Base-by-base conservation (phyloP, 1,140 invertebrate species). In the Drosophila kepulauana region DNA sequence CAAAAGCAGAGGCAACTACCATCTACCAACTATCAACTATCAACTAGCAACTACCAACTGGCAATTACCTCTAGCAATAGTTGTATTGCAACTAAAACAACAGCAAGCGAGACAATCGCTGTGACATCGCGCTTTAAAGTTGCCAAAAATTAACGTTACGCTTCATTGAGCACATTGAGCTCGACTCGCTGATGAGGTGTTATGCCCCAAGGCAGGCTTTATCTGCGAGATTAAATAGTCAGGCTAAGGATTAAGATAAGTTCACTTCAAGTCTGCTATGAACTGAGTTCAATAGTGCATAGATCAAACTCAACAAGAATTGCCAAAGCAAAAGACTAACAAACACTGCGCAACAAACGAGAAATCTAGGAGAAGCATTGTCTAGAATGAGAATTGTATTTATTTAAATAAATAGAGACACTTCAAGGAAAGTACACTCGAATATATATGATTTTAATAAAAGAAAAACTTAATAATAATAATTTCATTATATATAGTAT, bases 71-170 rank as follows among this genome's bases (percentile, higher is more conserved):
- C 54, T 45, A 38, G 62, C 51, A 56, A 65, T 38, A 64, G 33
- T 30, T 52, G 35, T 51, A 35, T 25, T 25, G 20, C 64, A 45
- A 46, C 49, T 48, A 56, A 74, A 86, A 79, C 62, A 76, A 30
- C 56, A 61, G 48, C 57, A 75, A 57, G 74, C 20, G 45, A 33
- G 15, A 61, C 58, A 70, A 70, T 70, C 45, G 20, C 38, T 45
- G 35, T 35, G 49, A 33, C 61, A 64, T 56, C 38, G 20, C 13
- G 7, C 33, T 33, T 15, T 25, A 49, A 58, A 67, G 16, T 45
- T 61, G 54, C 46, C 54, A 33, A 72, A 70, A 48, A 13, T 35
- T 30, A 10, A 6, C 54, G 51, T 25, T 25, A 56, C 43, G 58
- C 70, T 68, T 68, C 54, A 73, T 73, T 46, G 63, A 70, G 30